Evolutionary conservation across 2,113 vertebrate genomes (phyloP).

Genomic region (Perca schrenkii): DNA sequence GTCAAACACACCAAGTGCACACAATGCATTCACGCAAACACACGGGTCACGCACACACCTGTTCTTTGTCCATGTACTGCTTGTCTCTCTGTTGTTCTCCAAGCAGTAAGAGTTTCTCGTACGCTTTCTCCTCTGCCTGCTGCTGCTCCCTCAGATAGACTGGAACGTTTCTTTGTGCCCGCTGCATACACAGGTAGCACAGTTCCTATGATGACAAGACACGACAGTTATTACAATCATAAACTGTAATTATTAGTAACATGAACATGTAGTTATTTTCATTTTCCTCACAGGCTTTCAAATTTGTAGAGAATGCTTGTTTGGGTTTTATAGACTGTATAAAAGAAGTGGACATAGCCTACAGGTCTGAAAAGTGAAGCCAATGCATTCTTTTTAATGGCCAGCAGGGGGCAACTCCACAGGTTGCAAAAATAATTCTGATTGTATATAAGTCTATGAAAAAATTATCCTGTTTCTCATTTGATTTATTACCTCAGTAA

Average conservation of each 20-base stretch:
- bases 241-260: background rate
- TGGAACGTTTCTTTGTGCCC: conserved; percentile 81
- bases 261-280: background rate
- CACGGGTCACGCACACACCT: conserved; percentile 62
- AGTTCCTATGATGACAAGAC: conserved; percentile 81
- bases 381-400: too few relatives aligned
- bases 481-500: too few relatives aligned
- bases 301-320: background rate
- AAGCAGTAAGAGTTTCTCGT: conserved; percentile 80
- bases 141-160: conserved; percentile 75
- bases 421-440: too few relatives aligned
- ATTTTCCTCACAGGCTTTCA: background rate
- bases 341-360: too few relatives aligned
- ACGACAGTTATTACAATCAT: background rate
- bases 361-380: too few relatives aligned
- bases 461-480: too few relatives aligned
- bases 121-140: conserved; percentile 75
- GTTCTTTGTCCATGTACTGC: conserved; percentile 74
- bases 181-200: conserved; percentile 89
- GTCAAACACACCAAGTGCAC: background rate
- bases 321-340: background rate
- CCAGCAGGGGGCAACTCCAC: too few relatives aligned
- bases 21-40: background rate
- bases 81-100: conserved; percentile 80
- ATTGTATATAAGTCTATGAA: too few relatives aligned